Conservation (phyloP, 2,797 vertebrate genomes). For the Naso thynnoides region DNA sequence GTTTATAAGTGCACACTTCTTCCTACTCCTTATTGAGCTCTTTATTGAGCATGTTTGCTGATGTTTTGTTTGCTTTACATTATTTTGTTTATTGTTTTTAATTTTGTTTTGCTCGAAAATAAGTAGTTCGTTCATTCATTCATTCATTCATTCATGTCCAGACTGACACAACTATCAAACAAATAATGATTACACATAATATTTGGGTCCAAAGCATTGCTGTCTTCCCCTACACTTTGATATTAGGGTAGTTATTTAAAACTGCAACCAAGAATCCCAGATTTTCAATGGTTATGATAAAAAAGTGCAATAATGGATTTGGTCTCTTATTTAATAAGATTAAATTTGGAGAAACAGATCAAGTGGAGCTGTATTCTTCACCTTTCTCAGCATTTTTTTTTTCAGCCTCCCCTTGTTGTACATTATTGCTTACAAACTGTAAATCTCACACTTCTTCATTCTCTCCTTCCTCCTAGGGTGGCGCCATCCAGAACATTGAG, state of each 20-base stretch:
- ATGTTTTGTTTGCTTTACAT: too few relatives aligned
- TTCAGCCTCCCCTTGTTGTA: slow-evolving; percentile 2
- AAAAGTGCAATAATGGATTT: background rate
- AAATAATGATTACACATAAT: background rate
- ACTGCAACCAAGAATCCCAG: background rate
- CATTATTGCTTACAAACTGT: background rate
- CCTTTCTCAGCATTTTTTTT: background rate
- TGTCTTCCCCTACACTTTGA: background rate
- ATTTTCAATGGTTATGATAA: background rate
- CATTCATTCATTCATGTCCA: too few relatives aligned
- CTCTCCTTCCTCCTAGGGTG: slow-evolving; percentile 83
- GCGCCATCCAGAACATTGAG: slow-evolving; percentile 93
- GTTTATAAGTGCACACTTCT: too few relatives aligned
- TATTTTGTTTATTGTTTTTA: too few relatives aligned
- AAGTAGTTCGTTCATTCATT: too few relatives aligned
- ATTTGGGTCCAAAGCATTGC: background rate
- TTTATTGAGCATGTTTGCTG: too few relatives aligned
- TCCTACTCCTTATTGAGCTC: too few relatives aligned
- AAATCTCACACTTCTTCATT: background rate
- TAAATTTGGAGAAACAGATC: background rate
- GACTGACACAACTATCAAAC: background rate
- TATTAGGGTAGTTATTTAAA: too few relatives aligned
- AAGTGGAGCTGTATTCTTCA: background rate
- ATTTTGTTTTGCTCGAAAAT: too few relatives aligned
- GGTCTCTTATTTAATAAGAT: background rate